Evolutionary conservation across 2,797 vertebrate genomes (phyloP).

Genomic region (Phoxinus dragarum): DNA sequence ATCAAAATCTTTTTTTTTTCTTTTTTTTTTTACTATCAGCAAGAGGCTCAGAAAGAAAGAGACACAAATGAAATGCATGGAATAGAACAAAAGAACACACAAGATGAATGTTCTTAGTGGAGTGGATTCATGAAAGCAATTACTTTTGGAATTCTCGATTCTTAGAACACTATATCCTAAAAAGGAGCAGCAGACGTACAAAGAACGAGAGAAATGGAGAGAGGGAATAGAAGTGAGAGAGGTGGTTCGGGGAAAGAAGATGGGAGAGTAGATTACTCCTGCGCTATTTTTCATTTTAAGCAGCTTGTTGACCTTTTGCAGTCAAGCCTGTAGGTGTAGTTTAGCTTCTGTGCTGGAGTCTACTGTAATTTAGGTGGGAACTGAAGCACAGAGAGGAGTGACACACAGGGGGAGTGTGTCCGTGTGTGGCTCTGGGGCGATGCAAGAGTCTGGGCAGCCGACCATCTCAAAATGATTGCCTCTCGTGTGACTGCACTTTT

Average conservation of each 20-base stretch:
- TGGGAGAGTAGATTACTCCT: slow-evolving; percentile 71
- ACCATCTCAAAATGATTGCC: slow-evolving; percentile 69
- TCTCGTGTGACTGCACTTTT: slow-evolving; percentile 69
- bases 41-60: slow-evolving; percentile 27
- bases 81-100: slow-evolving; percentile 44
- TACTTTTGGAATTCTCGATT: slow-evolving; percentile 64
- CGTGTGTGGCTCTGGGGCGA: slow-evolving; percentile 39
- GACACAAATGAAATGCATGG: slow-evolving; percentile 28
- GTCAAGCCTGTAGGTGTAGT: slow-evolving; percentile 78
- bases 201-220: not conserved
- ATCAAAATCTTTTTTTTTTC: too few relatives aligned
- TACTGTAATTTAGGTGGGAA: slow-evolving; percentile 76
- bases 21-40: not conserved
- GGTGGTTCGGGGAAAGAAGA: slow-evolving; percentile 42
- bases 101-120: slow-evolving; percentile 55
- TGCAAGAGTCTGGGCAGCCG: slow-evolving; percentile 45
- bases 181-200: slow-evolving; percentile 25
- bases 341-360: slow-evolving; percentile 71
- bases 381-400: slow-evolving; percentile 61
- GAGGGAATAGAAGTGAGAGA: slow-evolving; percentile 15
- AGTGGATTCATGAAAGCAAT: slow-evolving; percentile 67
- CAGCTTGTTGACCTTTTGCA: slow-evolving; percentile 80
- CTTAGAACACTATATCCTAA: slow-evolving; percentile 63
- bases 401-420: slow-evolving; percentile 34
- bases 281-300: slow-evolving; percentile 81